Evolutionary conservation across 2,797 vertebrate species (phyloP).

Genomic region (Poeciliopsis paucimaculata): DNA sequence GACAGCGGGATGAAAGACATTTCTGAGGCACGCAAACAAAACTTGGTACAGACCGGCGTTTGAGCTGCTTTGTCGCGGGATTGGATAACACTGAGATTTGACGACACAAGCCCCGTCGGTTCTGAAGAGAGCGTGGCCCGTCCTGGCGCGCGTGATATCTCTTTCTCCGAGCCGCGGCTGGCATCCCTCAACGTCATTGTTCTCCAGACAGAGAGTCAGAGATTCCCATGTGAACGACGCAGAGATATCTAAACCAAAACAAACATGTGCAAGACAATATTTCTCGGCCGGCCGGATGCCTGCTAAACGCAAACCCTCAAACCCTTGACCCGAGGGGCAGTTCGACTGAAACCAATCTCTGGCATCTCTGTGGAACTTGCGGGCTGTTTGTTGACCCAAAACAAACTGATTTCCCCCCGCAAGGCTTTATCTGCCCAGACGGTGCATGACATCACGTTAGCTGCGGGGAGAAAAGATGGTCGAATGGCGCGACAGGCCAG

Average conservation of each 20-base stretch:
- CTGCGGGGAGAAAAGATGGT: conserved; percentile 63
- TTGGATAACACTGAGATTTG: conserved; percentile 27
- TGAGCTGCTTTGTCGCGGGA: conserved; percentile 23
- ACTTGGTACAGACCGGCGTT: conserved; percentile 25
- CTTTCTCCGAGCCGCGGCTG: conserved; percentile 63
- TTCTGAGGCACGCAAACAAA: conserved; percentile 55
- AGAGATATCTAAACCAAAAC: conserved; percentile 78
- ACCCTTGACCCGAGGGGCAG: conserved; percentile 69
- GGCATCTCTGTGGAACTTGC: conserved; percentile 73
- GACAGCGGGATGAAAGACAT: conserved; percentile 41
- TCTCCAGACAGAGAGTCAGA: conserved; percentile 57
- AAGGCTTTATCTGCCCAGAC: conserved; percentile 77
- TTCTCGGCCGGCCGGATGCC: conserved; percentile 74
- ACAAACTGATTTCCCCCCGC: conserved; percentile 77
- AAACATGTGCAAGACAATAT: conserved; percentile 77
- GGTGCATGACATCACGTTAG: conserved; percentile 78
- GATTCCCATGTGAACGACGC: conserved; percentile 74
- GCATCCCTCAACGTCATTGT: conserved; percentile 71
- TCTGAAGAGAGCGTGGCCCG: conserved; percentile 34
- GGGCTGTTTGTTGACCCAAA: conserved; percentile 83
- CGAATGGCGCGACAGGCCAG: conserved; percentile 61
- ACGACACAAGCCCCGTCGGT: conserved; percentile 1
- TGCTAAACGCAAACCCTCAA: conserved; percentile 65
- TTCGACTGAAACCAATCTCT: conserved; percentile 76
- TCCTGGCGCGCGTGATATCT: conserved; percentile 51